These are phyloP conservation scores for Sparidentex hasta DNA, from an alignment of 2,797 vertebrate species.

Conservation along the genomic window DNA sequence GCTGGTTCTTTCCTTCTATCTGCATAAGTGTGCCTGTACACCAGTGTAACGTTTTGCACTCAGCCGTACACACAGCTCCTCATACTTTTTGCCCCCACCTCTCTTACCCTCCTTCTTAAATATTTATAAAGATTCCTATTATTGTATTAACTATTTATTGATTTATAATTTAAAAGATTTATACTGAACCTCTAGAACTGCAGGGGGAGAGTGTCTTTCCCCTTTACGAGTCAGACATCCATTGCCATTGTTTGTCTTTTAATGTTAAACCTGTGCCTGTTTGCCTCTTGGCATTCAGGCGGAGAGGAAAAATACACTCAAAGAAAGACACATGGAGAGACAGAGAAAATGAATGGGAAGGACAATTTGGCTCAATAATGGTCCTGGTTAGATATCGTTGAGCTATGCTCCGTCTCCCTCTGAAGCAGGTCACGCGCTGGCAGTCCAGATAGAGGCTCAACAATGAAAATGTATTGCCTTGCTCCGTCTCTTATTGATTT, in stretches of 20 bases:
- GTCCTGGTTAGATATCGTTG: constrained; percentile 72
- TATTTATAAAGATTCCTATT: constrained; percentile 96
- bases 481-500: constrained; percentile 84
- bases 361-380: constrained; percentile 84
- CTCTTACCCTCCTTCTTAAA: constrained; percentile 87
- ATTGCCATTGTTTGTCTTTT: constrained; percentile 85
- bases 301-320: constrained; percentile 17
- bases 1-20: constrained; percentile 14
- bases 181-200: constrained; percentile 88
- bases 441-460: constrained; percentile 73
- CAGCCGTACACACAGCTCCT: constrained; percentile 33
- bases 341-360: constrained; percentile 45
- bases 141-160: constrained; percentile 99
- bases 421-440: constrained; percentile 79
- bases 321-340: constrained; percentile 32
- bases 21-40: constrained; percentile 33
- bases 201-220: constrained; percentile 84
- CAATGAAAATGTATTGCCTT: constrained; percentile 82
- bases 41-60: constrained; percentile 39
- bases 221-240: constrained; percentile 81
- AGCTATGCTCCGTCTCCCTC: constrained; percentile 69
- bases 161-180: constrained; percentile 99
- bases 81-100: constrained; percentile 38
- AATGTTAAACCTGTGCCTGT: constrained; percentile 79
- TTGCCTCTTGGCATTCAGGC: constrained; percentile 70